Evolutionary conservation across 2,888 invertebrate species (phyloP).

Genomic region (Aphodius sticticus): DNA sequence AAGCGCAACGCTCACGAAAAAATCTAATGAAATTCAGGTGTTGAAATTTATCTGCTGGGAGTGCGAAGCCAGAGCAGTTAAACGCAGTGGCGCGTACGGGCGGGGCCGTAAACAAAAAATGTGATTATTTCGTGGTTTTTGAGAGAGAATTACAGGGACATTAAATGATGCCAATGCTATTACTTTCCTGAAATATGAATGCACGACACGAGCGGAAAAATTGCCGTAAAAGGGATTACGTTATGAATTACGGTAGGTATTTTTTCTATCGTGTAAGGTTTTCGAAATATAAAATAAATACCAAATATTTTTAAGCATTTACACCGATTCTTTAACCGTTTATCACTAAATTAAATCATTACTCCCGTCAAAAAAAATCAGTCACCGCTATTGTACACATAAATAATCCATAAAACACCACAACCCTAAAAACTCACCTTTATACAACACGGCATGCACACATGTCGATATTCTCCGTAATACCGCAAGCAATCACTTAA

Average conservation of each 20-base stretch:
- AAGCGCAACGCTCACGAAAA: neutral
- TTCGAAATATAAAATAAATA: too few species aligned
- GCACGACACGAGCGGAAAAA: neutral
- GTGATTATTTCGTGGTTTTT: neutral
- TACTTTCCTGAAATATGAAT: neutral
- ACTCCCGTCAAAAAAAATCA: too few species aligned
- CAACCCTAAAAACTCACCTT: too few species aligned
- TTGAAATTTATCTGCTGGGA: neutral
- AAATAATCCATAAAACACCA: too few species aligned
- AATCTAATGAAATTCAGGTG: neutral
- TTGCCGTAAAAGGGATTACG: neutral
- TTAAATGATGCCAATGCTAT: neutral
- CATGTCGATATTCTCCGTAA: too few species aligned
- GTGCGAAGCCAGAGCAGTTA: neutral
- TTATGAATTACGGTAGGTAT: neutral
- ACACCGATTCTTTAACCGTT: too few species aligned
- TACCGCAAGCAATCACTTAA: too few species aligned
- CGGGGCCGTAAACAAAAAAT: neutral
- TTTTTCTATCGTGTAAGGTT: too few species aligned
- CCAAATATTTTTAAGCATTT: too few species aligned
- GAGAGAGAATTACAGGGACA: neutral
- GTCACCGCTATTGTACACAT: too few species aligned
- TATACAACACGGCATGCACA: too few species aligned
- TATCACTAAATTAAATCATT: too few species aligned
- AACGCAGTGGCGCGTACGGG: neutral